A percentile compares a stretch with the other conserved stretches of the same genome.
phyloP scores from a whole-genome alignment of 2,797 vertebrate genomes.

The Aratinga solstitialis region DNA sequence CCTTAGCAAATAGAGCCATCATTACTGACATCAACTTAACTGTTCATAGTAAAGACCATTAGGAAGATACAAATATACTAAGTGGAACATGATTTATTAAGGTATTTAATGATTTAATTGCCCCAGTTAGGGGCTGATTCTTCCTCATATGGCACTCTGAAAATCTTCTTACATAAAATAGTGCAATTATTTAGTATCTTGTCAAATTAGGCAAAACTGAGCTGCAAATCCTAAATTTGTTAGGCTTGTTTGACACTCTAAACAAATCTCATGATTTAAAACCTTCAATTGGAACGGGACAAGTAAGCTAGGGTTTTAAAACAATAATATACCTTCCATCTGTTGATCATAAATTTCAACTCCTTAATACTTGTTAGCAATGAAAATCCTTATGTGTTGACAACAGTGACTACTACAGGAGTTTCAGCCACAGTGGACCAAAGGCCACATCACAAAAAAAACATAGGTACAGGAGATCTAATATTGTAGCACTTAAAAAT shows the following conservation, averaged over 20 bases:
- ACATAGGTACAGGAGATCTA: neutral
- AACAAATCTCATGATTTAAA: neutral
- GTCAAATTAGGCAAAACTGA: neutral
- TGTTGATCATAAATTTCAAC: neutral
- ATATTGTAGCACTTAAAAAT: neutral
- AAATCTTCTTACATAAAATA: neutral
- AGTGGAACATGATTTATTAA: neutral
- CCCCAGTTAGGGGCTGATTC: neutral
- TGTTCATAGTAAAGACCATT: neutral
- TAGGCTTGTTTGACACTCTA: neutral
- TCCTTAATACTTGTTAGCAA: neutral
- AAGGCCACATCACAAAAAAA: neutral
- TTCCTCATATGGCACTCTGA: neutral
- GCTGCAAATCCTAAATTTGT: neutral
- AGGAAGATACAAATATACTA: neutral
- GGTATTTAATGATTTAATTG: neutral
- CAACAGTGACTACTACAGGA: neutral
- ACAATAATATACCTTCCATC: neutral
- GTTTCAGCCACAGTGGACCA: neutral
- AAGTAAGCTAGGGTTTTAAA: neutral
- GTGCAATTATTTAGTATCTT: neutral
- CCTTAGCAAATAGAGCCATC: slow-evolving; percentile 4
- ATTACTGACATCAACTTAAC: neutral
- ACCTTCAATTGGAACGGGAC: neutral
- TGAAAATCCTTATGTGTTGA: neutral